phyloP scores from a whole-genome alignment of 2,797 vertebrate species.

The Megalops cyprinoides region DNA sequence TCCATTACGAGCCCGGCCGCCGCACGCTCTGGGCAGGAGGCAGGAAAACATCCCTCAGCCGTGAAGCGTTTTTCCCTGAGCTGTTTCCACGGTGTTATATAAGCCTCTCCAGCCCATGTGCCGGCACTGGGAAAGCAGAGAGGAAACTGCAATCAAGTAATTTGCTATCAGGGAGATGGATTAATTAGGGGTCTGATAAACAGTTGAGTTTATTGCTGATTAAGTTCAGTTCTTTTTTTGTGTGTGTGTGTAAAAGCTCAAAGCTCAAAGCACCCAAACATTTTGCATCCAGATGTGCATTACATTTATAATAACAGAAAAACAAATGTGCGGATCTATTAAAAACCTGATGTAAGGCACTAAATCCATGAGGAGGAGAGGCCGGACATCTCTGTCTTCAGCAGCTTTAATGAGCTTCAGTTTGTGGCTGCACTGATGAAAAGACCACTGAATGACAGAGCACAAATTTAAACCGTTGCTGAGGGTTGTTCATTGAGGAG shows the following conservation, averaged over 20 bases:
- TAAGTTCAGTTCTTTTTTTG: constrained; percentile 39
- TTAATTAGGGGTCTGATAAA: constrained; percentile 36
- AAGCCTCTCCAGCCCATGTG: not conserved
- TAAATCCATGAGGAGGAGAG: constrained; percentile 23
- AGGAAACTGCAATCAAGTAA: not conserved
- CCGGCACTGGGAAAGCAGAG: not conserved
- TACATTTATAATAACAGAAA: constrained; percentile 35
- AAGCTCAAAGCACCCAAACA: constrained; percentile 35
- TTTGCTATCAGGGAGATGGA: constrained; percentile 40
- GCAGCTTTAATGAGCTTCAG: not conserved
- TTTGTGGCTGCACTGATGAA: constrained; percentile 14
- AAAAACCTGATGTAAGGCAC: constrained; percentile 26
- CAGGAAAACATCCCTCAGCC: not conserved
- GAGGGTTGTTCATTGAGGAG: too few species aligned
- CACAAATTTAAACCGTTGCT: too few species aligned
- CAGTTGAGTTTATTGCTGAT: constrained; percentile 34
- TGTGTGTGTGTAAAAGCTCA: constrained; percentile 31
- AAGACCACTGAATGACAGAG: constrained; percentile 24
- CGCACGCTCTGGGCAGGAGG: not conserved
- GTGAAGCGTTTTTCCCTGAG: not conserved
- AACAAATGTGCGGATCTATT: constrained; percentile 36
- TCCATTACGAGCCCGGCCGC: not conserved
- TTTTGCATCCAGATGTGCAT: constrained; percentile 48
- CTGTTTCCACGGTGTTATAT: not conserved
- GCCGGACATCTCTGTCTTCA: constrained; percentile 23